Evolutionary conservation across 1,140 invertebrate genomes (phyloP).

Genomic region (Radopholus similis): DNA sequence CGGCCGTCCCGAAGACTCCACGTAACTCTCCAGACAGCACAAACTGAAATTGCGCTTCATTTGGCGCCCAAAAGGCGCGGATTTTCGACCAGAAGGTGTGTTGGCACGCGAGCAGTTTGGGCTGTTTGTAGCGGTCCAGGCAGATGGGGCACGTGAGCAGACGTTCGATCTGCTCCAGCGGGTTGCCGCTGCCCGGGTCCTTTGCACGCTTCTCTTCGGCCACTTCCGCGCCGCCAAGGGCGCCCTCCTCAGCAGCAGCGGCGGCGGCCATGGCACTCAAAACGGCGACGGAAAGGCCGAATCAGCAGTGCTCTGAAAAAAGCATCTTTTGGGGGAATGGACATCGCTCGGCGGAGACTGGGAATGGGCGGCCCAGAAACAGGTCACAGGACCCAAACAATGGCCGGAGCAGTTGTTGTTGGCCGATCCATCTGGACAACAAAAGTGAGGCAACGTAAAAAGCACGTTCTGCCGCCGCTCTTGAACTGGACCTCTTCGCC

Average conservation of each 20-base stretch:
- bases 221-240: not conserved
- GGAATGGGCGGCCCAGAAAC: too few relatives aligned
- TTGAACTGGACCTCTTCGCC: too few relatives aligned
- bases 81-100: constrained; percentile 77
- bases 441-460: too few relatives aligned
- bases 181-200: constrained; percentile 28
- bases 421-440: too few relatives aligned
- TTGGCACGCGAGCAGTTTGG: constrained; percentile 95
- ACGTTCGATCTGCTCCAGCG: constrained; percentile 77
- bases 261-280: not conserved
- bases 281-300: not conserved
- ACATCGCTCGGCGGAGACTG: not conserved
- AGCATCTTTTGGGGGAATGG: not conserved
- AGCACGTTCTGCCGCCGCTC: too few relatives aligned
- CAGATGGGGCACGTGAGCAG: constrained; percentile 95
- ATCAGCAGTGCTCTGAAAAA: not conserved
- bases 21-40: constrained; percentile 92
- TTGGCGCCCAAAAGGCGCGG: not conserved
- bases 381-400: too few relatives aligned
- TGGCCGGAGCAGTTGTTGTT: too few relatives aligned
- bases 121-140: constrained; percentile 82
- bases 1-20: constrained; percentile 74
- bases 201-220: not conserved
- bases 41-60: constrained; percentile 65
- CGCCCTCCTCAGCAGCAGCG: not conserved